Evolutionary conservation across 2,797 vertebrate species (phyloP), one percentile per base, ranked within the genome.

Genomic region (Manis crassicaudata): DNA sequence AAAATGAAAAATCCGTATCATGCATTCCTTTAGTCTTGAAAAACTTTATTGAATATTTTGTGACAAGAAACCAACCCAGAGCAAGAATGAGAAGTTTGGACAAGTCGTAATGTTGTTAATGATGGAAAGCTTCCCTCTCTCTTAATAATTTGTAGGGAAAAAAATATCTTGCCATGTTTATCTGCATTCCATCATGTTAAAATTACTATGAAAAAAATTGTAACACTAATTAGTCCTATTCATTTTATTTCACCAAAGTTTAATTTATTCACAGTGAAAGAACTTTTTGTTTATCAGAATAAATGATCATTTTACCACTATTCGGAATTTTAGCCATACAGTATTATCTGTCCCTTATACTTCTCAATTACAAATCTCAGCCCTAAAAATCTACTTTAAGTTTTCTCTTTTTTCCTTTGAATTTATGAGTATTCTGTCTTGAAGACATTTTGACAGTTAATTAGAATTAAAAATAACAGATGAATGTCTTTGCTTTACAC

Each of bases 261-360:
- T 89, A 86, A 79, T 96, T 90, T 94, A 88, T 95, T 94, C 60
- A 93, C 70, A 90, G n/a, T 90, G 62, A 97, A 95, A 88, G 72
- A 84, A n/a, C 20, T 95, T 91, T 82, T 92, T 94, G 46, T 72
- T 32, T 68, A 96, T 95, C 95, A 82, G 94, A 85, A 58, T 77
- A 73, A 89, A 73, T 77, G 7, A 77, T 72, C 63, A 16, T 63
- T 40, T 35, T 58, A 63, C 18, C 63, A 29, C 76, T 68, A 20
- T 65, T 88, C 76, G 79, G 25, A 35, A 73, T 86, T 95, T 86
- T 75, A 95, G 14, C 80, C 85, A 65, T 73, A 14, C 56, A 43
- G 43, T 56, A 37, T 88, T 82, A 37, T 90, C 56, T 93, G 12
- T 88, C 50, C 65, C 52, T 96, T 73, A 27, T 67, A 79, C 50